Evolutionary conservation across 2,888 invertebrate species (phyloP).

Genomic region (Lasius platythorax): DNA sequence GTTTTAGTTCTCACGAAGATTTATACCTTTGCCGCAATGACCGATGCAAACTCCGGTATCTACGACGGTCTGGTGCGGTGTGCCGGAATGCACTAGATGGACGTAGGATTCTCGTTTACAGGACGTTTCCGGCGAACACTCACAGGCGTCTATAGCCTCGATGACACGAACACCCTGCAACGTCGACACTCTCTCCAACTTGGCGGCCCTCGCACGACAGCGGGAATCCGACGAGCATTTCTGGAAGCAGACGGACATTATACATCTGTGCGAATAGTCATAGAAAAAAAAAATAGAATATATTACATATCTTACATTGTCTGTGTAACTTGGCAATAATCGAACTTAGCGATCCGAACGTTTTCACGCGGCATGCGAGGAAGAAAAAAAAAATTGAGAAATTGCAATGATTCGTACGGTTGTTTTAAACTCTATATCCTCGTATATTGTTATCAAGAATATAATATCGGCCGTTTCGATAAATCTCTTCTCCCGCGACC

Average conservation of each 20-base stretch:
- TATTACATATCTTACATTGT: background rate
- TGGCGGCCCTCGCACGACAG: slow-evolving; percentile 82
- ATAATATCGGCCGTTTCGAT: slow-evolving; percentile 39
- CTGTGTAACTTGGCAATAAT: background rate
- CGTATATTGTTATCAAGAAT: background rate
- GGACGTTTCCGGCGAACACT: slow-evolving; percentile 80
- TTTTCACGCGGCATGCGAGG: background rate
- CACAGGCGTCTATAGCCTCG: slow-evolving; percentile 83
- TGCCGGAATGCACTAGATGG: slow-evolving; percentile 83
- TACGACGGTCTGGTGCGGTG: slow-evolving; percentile 84
- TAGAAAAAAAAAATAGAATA: background rate
- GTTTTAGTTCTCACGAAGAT: background rate
- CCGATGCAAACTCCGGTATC: slow-evolving; percentile 85
- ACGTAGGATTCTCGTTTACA: slow-evolving; percentile 83
- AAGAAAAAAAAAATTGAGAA: slow-evolving; percentile 6
- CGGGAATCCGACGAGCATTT: slow-evolving; percentile 81
- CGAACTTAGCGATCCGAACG: background rate
- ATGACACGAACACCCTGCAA: slow-evolving; percentile 83
- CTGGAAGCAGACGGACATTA: slow-evolving; percentile 67
- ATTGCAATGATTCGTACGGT: background rate
- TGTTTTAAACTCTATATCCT: background rate
- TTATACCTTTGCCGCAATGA: slow-evolving; percentile 82
- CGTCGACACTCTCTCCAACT: slow-evolving; percentile 84
- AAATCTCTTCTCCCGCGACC: slow-evolving; percentile 56
- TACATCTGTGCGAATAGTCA: background rate